These are phyloP conservation scores for Holacanthella duospinosa DNA, from an alignment of 2,888 invertebrate species.

Conservation along the genomic window DNA sequence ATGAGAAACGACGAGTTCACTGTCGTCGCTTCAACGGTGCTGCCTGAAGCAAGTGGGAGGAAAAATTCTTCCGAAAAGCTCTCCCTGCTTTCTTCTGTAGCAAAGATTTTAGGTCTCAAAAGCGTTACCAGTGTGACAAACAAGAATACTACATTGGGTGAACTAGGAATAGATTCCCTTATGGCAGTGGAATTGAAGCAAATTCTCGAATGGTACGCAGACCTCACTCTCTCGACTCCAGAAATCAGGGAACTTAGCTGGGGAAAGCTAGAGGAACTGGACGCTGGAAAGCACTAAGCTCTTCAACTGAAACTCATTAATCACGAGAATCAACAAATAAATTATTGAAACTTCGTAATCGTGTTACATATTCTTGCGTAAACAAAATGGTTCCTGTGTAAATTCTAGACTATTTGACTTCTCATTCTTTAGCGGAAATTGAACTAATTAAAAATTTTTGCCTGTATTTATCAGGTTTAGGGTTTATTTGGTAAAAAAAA, in stretches of 20 bases:
- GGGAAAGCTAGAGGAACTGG: constrained; percentile 50
- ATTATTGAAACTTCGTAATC: too few species aligned
- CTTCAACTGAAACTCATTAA: too few species aligned
- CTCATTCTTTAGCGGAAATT: too few species aligned
- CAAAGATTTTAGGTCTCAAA: constrained; percentile 60
- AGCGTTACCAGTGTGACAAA: constrained; percentile 50
- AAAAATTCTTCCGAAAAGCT: background rate
- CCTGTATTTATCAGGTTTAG: too few species aligned
- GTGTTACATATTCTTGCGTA: too few species aligned
- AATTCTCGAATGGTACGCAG: constrained; percentile 76
- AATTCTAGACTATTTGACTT: too few species aligned
- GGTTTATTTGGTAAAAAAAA: too few species aligned
- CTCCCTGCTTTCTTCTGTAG: constrained; percentile 62
- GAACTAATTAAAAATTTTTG: too few species aligned
- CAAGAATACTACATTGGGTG: constrained; percentile 56
- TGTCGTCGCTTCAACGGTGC: constrained; percentile 71
- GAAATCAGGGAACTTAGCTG: constrained; percentile 74
- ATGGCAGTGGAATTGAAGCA: constrained; percentile 96
- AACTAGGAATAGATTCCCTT: constrained; percentile 92
- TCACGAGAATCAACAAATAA: too few species aligned
- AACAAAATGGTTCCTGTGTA: too few species aligned
- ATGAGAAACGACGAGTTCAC: constrained; percentile 56
- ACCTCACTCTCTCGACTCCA: constrained; percentile 71
- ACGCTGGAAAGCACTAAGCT: too few species aligned
- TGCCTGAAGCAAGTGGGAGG: constrained; percentile 51